Evolutionary conservation across 2,797 vertebrate genomes (phyloP), one percentile per base, ranked within the genome.

Genomic region (Tympanoctomys barrerae): DNA sequence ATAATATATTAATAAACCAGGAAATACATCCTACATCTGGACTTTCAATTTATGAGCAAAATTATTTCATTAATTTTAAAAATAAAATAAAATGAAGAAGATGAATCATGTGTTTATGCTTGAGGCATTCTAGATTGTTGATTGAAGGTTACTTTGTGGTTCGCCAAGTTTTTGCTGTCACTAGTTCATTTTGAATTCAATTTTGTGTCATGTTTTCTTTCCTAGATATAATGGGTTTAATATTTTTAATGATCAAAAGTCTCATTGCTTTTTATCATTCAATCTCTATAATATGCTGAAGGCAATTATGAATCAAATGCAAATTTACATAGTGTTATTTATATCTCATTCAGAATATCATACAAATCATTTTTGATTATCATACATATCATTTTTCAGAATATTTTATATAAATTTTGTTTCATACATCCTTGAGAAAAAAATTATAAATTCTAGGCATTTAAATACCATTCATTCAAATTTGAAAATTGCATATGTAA

Each of bases 301-400:
- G 90, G 96, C 93, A 97, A 97, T 96, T 97, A 96, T 97, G 84
- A 98, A 98, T 97, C 96, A 97, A 96, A 97, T 97, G 96, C 83
- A 94, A 98, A 96, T 94, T 97, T 57, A 0, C 94, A 97, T 91
- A 57, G 87, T 81, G 59, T n/a, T 73, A 73, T 28, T 24, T n/a
- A 36, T 54, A 96, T 96, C 95, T 97, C 87, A 85, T 89, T 96
- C 85, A 91, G 42, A 88, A 97, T 81, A 97, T 97, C 97, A 97
- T 88, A 33, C 31, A 52, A 70, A n/a, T 54, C n/a, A 2, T 19
- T 6, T n/a, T 59, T 39, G 39, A 39, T 39, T 39, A 39, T 39
- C 39, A 39, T 39, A 39, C 39, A 39, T 39, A 39, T 39, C 39
- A 39, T 39, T 39, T 39, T 39, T 39, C 39, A 39, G 39, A 39